Base-by-base conservation (phyloP, 2,888 invertebrate genomes). In the Dione juno region DNA sequence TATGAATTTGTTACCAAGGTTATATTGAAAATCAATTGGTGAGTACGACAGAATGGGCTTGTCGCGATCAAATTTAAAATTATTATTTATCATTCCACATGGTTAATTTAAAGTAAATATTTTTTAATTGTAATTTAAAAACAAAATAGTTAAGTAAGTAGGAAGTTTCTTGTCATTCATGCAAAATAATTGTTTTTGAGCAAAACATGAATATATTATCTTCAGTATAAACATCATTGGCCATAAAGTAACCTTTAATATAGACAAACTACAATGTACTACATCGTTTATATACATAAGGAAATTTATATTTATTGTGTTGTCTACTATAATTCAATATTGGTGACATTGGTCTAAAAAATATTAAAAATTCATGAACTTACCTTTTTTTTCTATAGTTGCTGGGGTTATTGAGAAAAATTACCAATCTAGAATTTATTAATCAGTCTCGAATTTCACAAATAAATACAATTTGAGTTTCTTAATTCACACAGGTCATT, bases 1-100 rank as follows among this genome's bases (percentile, higher is more conserved):
- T n/a, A 40, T 65, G 41, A 16, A 73, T 73, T 76, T 67, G 89
- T 89, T 88, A 88, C 88, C 88, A 86, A 84, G 82, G 53, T 54
- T 65, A 52, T 68, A 45, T 41, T 59, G 45, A 52, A 57, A 40
- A 69, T 11, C 19, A 58, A 50, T 37, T 35, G 54, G 6, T 35
- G n/a, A 43, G 40, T 37, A 13, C 35, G n/a, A 11, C 5, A 1
- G 5, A 9, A 19, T 41, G 11, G 37, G 19, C 35, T 7, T 37
- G 19, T 14, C 11, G 63, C 53, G 35, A 37, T 35, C 19, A 57
- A 69, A 14, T 64, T 48, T 64, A 69, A 48, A 52, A 13, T 69
- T 57, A 69, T 28, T 70, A 67, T 70, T 66, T 70, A 66, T 70
- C 70, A 70, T 70, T 70, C 70, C 70, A 70, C 37, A 11, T 50